Evolutionary conservation across 2,888 invertebrate genomes (phyloP).

Genomic region (Crepidodera aurea): DNA sequence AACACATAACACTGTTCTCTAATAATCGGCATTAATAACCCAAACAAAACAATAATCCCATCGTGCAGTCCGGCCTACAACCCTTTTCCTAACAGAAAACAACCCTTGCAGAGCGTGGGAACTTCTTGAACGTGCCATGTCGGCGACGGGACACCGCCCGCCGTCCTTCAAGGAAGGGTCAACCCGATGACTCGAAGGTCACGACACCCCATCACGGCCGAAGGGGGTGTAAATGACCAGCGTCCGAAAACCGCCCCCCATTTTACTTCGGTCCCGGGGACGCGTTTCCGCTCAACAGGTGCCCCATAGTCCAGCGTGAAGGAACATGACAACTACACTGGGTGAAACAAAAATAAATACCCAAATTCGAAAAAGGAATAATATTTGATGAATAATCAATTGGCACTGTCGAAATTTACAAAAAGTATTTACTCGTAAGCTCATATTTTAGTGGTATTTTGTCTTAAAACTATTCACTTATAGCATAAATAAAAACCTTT

Average conservation of each 20-base stretch:
- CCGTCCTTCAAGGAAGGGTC: slow-evolving; percentile 34
- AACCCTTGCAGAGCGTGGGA: slow-evolving; percentile 24
- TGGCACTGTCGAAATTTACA: no score
- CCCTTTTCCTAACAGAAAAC: slow-evolving; percentile 12
- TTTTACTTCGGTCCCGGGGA: neutral
- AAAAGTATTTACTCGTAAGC: no score
- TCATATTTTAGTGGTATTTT: no score
- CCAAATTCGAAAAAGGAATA: no score
- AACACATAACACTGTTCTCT: no score
- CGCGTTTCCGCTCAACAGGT: slow-evolving; percentile 11
- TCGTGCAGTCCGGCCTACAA: neutral
- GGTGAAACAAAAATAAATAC: neutral
- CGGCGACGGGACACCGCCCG: neutral
- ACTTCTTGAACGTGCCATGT: slow-evolving; percentile 27
- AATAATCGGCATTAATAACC: neutral
- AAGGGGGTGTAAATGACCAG: slow-evolving; percentile 28
- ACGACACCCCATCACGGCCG: slow-evolving; percentile 28
- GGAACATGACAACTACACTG: neutral
- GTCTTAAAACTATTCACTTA: no score
- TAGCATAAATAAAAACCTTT: no score
- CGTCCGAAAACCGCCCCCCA: slow-evolving; percentile 8
- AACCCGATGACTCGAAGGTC: slow-evolving; percentile 30
- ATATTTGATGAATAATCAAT: no score
- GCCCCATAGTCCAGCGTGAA: neutral
- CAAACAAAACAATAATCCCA: neutral